These are phyloP conservation scores for Rhingia rostrata DNA, from an alignment of 2,888 invertebrate genomes.

Conservation along the genomic window DNA sequence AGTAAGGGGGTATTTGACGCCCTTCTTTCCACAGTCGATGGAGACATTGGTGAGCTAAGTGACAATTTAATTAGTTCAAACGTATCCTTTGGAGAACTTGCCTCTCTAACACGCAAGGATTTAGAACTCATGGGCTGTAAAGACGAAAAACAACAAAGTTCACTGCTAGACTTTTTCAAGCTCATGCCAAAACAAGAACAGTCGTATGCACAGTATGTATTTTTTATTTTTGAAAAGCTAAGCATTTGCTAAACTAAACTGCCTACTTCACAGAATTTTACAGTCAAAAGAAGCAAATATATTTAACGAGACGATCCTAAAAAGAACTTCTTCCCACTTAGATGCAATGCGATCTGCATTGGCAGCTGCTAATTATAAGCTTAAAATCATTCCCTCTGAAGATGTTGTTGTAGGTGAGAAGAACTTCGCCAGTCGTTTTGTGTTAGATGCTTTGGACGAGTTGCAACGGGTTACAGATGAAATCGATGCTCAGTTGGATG, in stretches of 20 bases:
- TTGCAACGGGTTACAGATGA: conserved; percentile 78
- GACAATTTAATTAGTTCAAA: conserved; percentile 78
- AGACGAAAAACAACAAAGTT: conserved; percentile 75
- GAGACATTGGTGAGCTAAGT: conserved; percentile 39
- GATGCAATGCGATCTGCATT: conserved; percentile 79
- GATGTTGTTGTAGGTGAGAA: conserved; percentile 81
- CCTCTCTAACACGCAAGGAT: conserved; percentile 78
- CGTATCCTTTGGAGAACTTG: conserved; percentile 79
- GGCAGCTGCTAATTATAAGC: conserved; percentile 80
- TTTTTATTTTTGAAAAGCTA: background rate
- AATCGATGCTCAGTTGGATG: conserved; percentile 77
- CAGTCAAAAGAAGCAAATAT: conserved; percentile 75
- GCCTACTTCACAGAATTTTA: conserved; percentile 74
- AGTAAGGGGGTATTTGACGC: conserved; percentile 53
- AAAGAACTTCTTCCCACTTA: conserved; percentile 78
- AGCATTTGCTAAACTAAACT: background rate
- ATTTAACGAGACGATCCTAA: conserved; percentile 79
- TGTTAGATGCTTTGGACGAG: conserved; percentile 80
- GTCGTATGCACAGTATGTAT: conserved; percentile 77
- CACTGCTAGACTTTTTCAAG: conserved; percentile 78
- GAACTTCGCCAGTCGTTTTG: conserved; percentile 81
- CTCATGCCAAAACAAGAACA: conserved; percentile 79
- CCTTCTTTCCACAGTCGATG: conserved; percentile 48
- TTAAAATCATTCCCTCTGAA: conserved; percentile 79
- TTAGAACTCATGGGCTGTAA: conserved; percentile 79